These are phyloP conservation scores for Macrochelys suwanniensis DNA, from an alignment of 2,797 vertebrate genomes.

Conservation along the genomic window DNA sequence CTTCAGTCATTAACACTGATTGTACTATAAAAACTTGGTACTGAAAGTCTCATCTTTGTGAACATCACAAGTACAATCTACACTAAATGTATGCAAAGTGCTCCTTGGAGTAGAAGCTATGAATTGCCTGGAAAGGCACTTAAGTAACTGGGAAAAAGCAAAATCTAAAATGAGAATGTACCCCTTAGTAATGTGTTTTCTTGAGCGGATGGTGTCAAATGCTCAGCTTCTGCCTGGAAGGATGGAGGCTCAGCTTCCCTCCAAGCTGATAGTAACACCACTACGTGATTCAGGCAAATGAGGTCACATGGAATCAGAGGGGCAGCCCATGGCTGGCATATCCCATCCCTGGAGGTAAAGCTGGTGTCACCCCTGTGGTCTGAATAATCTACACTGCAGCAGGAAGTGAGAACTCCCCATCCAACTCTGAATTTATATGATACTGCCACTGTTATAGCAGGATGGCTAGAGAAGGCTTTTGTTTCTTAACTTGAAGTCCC, in stretches of 20 bases:
- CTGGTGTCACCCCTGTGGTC: background rate
- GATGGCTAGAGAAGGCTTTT: background rate
- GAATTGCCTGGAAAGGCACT: background rate
- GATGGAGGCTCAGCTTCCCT: background rate
- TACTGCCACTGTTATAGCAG: background rate
- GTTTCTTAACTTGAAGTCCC: background rate
- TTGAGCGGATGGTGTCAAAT: background rate
- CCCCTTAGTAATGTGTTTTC: background rate
- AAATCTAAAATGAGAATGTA: background rate
- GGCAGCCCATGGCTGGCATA: background rate
- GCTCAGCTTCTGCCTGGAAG: background rate
- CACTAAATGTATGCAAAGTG: background rate
- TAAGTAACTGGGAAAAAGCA: background rate
- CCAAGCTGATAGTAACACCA: background rate
- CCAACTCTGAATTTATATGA: background rate
- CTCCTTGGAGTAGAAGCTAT: background rate
- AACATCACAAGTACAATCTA: background rate
- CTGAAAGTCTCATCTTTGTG: background rate
- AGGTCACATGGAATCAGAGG: background rate
- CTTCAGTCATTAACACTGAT: background rate
- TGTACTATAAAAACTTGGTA: background rate
- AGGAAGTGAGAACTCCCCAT: background rate
- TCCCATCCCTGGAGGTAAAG: accelerated
- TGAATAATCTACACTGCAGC: background rate
- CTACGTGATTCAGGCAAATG: background rate